These are phyloP conservation scores for Salvator merianae DNA, from an alignment of 2,113 vertebrate genomes.

Conservation along the genomic window DNA sequence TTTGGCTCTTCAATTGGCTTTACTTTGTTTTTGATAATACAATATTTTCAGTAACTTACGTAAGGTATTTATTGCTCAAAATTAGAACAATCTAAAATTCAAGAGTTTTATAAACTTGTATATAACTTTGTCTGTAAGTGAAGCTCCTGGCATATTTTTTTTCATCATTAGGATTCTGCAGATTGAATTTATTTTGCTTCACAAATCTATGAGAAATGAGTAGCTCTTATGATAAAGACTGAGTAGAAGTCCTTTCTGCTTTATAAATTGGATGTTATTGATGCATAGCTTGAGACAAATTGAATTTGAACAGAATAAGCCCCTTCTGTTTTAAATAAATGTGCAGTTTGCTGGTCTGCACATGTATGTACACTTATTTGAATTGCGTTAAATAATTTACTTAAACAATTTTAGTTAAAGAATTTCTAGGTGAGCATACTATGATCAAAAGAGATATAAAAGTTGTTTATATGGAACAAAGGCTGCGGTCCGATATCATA, in stretches of 20 bases:
- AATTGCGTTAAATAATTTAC: not conserved
- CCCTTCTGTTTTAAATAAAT: constrained; percentile 3
- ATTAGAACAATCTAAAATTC: not conserved
- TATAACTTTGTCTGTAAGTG: not conserved
- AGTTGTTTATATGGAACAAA: not conserved
- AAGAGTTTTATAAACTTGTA: not conserved
- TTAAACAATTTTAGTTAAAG: not conserved
- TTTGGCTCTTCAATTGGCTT: too few species aligned
- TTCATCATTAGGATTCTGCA: not conserved
- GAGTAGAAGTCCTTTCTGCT: not conserved
- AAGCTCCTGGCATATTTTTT: not conserved
- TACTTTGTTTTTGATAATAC: too few species aligned
- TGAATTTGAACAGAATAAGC: not conserved
- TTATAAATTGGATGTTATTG: constrained; percentile 16
- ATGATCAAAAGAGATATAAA: not conserved
- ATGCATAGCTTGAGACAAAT: constrained; percentile 9
- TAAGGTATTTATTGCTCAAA: too few species aligned
- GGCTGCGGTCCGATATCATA: too few species aligned
- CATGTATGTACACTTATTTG: not conserved
- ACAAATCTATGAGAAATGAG: not conserved
- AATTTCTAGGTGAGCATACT: not conserved
- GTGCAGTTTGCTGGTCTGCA: not conserved
- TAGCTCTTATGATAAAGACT: not conserved
- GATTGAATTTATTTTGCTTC: constrained; percentile 22
- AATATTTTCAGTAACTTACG: too few species aligned